Conservation (phyloP, 1,140 invertebrate genomes). For the Diprion similis region DNA sequence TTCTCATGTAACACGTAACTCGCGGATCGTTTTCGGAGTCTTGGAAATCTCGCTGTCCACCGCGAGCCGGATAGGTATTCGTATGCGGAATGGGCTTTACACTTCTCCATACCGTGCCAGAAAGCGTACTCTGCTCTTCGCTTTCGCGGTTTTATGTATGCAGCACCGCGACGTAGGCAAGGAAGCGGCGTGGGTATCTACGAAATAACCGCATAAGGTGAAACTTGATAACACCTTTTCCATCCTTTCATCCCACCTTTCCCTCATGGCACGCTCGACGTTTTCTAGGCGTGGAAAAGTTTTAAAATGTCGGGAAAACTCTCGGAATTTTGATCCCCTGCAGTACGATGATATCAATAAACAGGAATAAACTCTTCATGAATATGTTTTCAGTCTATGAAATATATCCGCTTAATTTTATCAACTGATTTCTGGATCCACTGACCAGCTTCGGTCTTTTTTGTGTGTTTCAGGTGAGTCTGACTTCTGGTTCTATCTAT, state of each 20-base stretch:
- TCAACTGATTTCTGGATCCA: too few species aligned
- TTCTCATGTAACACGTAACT: neutral
- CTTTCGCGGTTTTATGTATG: neutral
- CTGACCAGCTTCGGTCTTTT: neutral
- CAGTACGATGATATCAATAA: neutral
- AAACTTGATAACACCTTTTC: slow-evolving; percentile 39
- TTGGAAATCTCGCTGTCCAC: too few species aligned
- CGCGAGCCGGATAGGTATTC: too few species aligned
- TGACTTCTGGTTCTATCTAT: neutral
- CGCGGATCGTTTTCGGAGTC: too few species aligned
- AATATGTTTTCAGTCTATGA: too few species aligned
- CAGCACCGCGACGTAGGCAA: neutral
- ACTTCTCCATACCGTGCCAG: too few species aligned
- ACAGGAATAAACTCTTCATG: neutral
- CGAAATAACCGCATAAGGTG: slow-evolving; percentile 39
- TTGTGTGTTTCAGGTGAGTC: slow-evolving; percentile 26
- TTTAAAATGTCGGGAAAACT: slow-evolving; percentile 25
- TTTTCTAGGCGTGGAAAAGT: slow-evolving; percentile 24
- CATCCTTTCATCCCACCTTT: slow-evolving; percentile 9
- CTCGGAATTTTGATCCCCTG: too few species aligned
- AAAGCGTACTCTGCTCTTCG: too few species aligned
- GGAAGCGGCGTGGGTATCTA: slow-evolving; percentile 28
- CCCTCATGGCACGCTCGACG: neutral
- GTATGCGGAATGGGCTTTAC: too few species aligned
- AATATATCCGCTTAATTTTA: too few species aligned